Conservation (phyloP, 2,888 invertebrate genomes). For the Cerastis rubricosa region DNA sequence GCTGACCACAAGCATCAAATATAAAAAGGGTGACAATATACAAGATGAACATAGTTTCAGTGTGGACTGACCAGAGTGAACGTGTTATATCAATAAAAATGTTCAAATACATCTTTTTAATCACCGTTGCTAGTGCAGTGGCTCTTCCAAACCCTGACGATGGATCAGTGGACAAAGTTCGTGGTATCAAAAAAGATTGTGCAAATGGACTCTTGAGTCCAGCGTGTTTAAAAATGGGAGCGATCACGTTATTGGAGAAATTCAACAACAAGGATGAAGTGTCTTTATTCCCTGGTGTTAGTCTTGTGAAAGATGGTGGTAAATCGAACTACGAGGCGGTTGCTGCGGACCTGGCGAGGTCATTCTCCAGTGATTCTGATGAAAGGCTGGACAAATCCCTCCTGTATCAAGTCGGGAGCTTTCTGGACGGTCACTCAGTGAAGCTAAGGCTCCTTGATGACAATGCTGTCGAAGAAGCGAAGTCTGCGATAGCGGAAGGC, state of each 20-base stretch:
- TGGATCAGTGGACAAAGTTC: slow-evolving; percentile 68
- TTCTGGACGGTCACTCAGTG: slow-evolving; percentile 93
- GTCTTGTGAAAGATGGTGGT: slow-evolving; percentile 92
- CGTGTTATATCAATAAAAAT: slow-evolving; percentile 74
- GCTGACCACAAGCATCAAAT: slow-evolving; percentile 80
- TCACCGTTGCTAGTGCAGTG: slow-evolving; percentile 68
- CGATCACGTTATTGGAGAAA: slow-evolving; percentile 76
- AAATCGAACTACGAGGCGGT: slow-evolving; percentile 90
- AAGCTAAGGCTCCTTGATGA: slow-evolving; percentile 93
- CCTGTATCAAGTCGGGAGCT: slow-evolving; percentile 92
- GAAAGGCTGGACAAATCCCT: slow-evolving; percentile 93
- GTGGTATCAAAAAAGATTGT: slow-evolving; percentile 77
- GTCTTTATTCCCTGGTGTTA: slow-evolving; percentile 84
- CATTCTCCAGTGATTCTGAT: slow-evolving; percentile 93
- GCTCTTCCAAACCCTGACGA: slow-evolving; percentile 75
- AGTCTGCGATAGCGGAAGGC: slow-evolving; percentile 84
- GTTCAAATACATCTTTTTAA: slow-evolving; percentile 69
- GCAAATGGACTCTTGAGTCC: slow-evolving; percentile 76
- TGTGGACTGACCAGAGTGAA: slow-evolving; percentile 67
- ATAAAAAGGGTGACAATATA: slow-evolving; percentile 80
- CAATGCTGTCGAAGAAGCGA: slow-evolving; percentile 89
- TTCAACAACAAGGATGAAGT: slow-evolving; percentile 78
- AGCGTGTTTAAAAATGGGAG: slow-evolving; percentile 79
- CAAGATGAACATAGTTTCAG: slow-evolving; percentile 73
- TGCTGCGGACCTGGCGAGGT: slow-evolving; percentile 92